Percentiles rank a stretch among this genome's conserved stretches.
Conservation (phyloP, 1,140 invertebrate genomes). For the Caenorhabditis tropicalis region DNA sequence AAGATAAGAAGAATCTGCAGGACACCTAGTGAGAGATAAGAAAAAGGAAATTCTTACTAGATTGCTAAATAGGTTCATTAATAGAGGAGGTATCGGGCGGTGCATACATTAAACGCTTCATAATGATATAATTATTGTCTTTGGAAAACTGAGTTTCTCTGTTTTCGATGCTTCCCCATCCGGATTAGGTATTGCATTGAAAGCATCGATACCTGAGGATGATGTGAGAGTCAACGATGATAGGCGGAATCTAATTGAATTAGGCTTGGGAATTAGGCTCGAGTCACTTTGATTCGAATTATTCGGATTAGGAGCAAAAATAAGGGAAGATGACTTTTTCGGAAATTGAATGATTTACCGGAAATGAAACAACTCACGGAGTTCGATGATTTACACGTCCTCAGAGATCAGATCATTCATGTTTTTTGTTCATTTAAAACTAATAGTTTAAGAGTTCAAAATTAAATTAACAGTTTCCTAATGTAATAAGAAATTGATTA, state of each 20-base stretch:
- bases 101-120: neutral
- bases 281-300: neutral
- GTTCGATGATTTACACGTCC: constrained; percentile 10
- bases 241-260: neutral
- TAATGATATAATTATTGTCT: constrained; percentile 44
- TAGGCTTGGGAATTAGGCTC: neutral
- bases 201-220: constrained; percentile 14
- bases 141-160: constrained; percentile 14
- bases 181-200: neutral
- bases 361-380: constrained; percentile 42
- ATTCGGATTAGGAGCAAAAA: constrained; percentile 3
- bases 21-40: neutral
- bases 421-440: neutral
- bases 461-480: neutral
- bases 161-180: constrained; percentile 27
- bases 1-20: constrained; percentile 9
- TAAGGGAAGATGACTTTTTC: constrained; percentile 19
- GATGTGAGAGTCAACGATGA: neutral
- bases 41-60: neutral
- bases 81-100: constrained; percentile 13
- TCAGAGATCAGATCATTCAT: neutral
- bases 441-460: neutral
- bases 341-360: constrained; percentile 22
- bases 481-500: neutral
- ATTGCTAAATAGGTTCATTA: constrained; percentile 41